Base-by-base conservation (phyloP, 2,113 vertebrate genomes). In the Colius striatus region DNA sequence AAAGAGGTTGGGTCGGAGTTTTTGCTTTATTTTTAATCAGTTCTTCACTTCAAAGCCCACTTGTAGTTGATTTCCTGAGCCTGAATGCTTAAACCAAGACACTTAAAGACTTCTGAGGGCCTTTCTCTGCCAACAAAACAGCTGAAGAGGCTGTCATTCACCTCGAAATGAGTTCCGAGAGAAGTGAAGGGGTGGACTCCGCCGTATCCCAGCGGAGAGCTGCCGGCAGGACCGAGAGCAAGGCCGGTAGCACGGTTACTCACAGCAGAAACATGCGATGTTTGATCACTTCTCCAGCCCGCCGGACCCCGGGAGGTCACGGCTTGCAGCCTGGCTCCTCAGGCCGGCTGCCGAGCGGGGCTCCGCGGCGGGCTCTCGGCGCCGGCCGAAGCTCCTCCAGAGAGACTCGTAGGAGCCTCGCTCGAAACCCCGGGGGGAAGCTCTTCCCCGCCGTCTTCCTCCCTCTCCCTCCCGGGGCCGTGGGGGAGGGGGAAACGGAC, bases 41-140 rank as follows among this genome's bases (percentile, higher is more conserved):
- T n/a, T 75, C 78, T 84, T 87, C 79, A 65, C 79, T 87, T 88
- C 88, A 81, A 88, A 94, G 85, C 7, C 68, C 48, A 41, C 85
- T 89, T 30, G 57, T 51, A 66, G 45, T 10, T 25, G 14, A 38
- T 18, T 53, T 57, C 41, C 84, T 30, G 41, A 76, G 51, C 34
- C 5, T 32, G 48, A 87, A 47, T 6, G 16, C 58, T 73, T 76
- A 54, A 91, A 71, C n/a, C 47, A 29, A 45, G 84, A 7, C 71
- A 62, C 81, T 90, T 25, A 7, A 81, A 47, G 47, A 34, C 38
- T 82, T 54, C 70, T 32, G 58, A 84, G 8, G 10, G 27, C 81
- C 71, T 11, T 63, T 23, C 55, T 9, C 47, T 10, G 84, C 66
- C 81, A 77, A 8, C 29, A 19, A 27, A 66, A 9, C 72, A 34